phyloP scores from a whole-genome alignment of 2,797 vertebrate species.

The Pseudochaenichthys georgianus region DNA sequence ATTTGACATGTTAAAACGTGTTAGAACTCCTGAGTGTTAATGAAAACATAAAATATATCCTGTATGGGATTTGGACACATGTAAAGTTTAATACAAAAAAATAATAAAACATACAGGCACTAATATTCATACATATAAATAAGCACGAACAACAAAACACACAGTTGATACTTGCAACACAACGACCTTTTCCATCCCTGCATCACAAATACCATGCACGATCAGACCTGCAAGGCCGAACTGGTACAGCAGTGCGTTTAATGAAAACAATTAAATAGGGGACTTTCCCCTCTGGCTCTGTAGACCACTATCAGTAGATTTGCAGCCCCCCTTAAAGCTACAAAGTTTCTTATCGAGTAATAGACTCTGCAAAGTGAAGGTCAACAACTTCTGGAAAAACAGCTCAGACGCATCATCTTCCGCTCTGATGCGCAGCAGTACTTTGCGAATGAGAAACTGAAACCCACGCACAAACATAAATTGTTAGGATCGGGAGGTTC shows the following conservation, averaged over 20 bases:
- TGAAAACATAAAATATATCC: too few species aligned
- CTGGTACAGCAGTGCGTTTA: background rate
- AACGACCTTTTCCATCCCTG: slow-evolving; percentile 16
- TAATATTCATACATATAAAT: background rate
- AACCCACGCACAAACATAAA: slow-evolving; percentile 19
- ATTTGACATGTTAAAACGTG: background rate
- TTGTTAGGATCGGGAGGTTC: background rate
- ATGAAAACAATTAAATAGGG: background rate
- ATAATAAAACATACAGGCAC: background rate
- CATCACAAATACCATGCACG: slow-evolving; percentile 61
- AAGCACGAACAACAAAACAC: slow-evolving; percentile 25
- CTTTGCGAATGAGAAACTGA: slow-evolving; percentile 10
- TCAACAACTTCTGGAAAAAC: background rate
- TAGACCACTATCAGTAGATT: background rate
- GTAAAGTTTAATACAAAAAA: background rate
- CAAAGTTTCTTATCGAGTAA: background rate
- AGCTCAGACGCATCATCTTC: background rate
- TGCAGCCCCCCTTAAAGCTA: background rate
- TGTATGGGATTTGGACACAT: background rate
- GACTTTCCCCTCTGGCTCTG: background rate
- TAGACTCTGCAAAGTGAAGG: background rate
- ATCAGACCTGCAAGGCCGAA: slow-evolving; percentile 59
- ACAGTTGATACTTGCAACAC: slow-evolving; percentile 39
- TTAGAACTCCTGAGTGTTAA: background rate
- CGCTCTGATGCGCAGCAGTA: background rate